Evolutionary conservation across 2,797 vertebrate genomes (phyloP), one percentile per base, ranked within the genome.

Genomic region (Hemibagrus guttatus): DNA sequence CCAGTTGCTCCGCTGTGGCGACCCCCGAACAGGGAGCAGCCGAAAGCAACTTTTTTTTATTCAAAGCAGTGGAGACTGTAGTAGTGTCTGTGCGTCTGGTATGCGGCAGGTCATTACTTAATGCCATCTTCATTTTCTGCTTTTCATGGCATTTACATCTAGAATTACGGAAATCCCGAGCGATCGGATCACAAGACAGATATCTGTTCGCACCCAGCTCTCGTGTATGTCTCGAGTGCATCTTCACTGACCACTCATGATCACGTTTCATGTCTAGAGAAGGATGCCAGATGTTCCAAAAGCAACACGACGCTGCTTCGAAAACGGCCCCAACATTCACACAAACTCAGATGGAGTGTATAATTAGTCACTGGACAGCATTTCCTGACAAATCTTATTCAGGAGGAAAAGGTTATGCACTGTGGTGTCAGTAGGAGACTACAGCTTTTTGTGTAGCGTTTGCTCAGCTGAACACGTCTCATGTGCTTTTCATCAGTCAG

Each of bases 11-110:
- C n/a, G n/a, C n/a, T n/a, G n/a, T n/a, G n/a, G n/a, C n/a, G n/a
- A n/a, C n/a, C n/a, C n/a, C n/a, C n/a, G n/a, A n/a, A n/a, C n/a
- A n/a, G n/a, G n/a, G n/a, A n/a, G n/a, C n/a, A n/a, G n/a, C n/a
- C n/a, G n/a, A n/a, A n/a, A n/a, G n/a, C n/a, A n/a, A n/a, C n/a
- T n/a, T n/a, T n/a, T n/a, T n/a, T n/a, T n/a, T n/a, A 86, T 84
- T 84, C 86, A 66, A 85, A 85, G 72, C 86, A 74, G 76, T 64
- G 42, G 86, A 76, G 59, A 59, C 59, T 78, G 61, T 58, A 31
- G 26, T 46, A 46, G 79, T 64, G 81, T 49, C 76, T 81, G 85
- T 39, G n/a, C 31, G 79, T 86, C 81, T 83, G 61, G 58, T 76
- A 56, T 78, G 61, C 12, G n/a, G n/a, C 79, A 74, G 58, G n/a